Evolutionary conservation across 2,888 invertebrate genomes (phyloP), one percentile per base, ranked within the genome.

Genomic region (Dione juno): DNA sequence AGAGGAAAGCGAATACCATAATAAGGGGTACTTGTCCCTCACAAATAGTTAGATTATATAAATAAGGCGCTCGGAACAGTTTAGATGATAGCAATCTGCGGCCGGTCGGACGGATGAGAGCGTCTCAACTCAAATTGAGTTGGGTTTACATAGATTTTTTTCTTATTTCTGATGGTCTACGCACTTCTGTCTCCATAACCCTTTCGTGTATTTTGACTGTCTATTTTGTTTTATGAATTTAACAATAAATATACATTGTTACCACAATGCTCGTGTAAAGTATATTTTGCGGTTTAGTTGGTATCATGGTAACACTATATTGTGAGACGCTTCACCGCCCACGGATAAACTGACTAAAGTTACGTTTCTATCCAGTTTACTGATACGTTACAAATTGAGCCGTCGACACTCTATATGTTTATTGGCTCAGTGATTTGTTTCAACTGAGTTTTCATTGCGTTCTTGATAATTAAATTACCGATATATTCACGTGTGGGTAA

Each of bases 31-130:
- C 86, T 88, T 87, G 89, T 90, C 90, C 91, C 89, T 88, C 84
- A 81, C 88, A 90, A 92, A 92, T 89, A 90, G 90, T 90, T 87
- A 92, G 90, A 92, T 93, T 92, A 91, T 90, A 92, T 92, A 92
- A 92, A 92, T 92, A 92, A 92, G 89, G 86, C 89, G 88, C 85
- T 84, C 87, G 84, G 85, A 86, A 87, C 86, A 84, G 86, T 86
- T 86, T 85, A 82, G 79, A 78, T 84, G 91, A 92, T 92, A 87
- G 87, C 80, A 84, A 92, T 91, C 92, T 88, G 89, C 77, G 88
- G 88, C 81, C 84, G 83, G 82, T 76, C 81, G 80, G 78, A 66
- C 71, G 76, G 72, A 73, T 70, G 76, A 72, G 76, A 69, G 77
- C 81, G 80, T 76, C 77, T 78, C 79, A 69, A 73, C 84, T 82